Evolutionary conservation across 2,113 vertebrate species (phyloP).

Genomic region (Phyllostomus hastatus): DNA sequence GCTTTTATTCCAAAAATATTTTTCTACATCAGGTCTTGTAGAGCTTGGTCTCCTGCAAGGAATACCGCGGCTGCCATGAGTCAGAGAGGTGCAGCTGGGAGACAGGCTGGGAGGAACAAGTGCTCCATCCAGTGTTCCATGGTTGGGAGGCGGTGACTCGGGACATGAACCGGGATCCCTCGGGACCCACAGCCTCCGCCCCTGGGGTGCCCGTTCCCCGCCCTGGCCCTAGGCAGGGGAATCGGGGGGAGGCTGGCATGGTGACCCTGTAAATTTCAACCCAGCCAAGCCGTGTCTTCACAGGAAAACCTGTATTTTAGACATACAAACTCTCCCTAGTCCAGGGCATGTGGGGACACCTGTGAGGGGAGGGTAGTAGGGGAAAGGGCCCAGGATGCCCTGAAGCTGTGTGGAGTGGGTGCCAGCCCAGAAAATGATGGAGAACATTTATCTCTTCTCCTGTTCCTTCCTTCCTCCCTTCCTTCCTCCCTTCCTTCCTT

Average conservation of each 20-base stretch:
- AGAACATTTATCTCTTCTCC: background rate
- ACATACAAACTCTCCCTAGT: background rate
- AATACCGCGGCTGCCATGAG: background rate
- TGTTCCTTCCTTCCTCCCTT: background rate
- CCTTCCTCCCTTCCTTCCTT: background rate
- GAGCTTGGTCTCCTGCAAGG: background rate
- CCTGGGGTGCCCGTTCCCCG: accelerated
- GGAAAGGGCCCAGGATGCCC: background rate
- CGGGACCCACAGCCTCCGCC: background rate
- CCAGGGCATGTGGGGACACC: background rate
- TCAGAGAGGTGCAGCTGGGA: background rate
- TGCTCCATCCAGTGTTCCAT: background rate
- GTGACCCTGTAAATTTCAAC: background rate
- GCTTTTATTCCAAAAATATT: background rate
- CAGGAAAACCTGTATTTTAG: background rate
- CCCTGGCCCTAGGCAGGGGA: background rate
- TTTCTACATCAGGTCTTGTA: background rate
- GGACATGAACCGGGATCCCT: background rate
- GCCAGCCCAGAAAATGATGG: background rate
- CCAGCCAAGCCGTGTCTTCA: background rate
- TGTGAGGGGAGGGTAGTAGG: no score
- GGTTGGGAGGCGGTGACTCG: background rate
- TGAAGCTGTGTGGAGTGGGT: background rate
- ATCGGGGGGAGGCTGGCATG: background rate
- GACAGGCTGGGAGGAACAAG: background rate